These are phyloP conservation scores for Zonotrichia leucophrys DNA, from an alignment of 2,113 vertebrate genomes.

Conservation along the genomic window DNA sequence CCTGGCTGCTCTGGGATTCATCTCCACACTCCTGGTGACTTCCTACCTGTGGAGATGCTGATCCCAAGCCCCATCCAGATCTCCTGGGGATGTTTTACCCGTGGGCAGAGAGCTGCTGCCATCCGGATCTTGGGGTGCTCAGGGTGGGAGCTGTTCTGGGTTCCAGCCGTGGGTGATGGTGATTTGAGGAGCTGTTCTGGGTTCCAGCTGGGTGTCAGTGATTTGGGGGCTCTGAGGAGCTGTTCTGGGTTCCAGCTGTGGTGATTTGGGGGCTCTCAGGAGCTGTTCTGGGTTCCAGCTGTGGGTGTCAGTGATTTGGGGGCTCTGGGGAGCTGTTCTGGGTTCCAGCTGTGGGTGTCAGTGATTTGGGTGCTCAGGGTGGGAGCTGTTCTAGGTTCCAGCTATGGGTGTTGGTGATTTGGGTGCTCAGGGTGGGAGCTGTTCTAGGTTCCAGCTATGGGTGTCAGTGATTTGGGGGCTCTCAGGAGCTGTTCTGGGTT, in stretches of 20 bases:
- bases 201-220: neutral
- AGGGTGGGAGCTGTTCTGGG: neutral
- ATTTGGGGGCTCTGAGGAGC: neutral
- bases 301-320: fast-evolving
- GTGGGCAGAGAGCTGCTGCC: neutral
- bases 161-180: fast-evolving
- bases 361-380: neutral
- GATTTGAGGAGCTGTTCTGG: neutral
- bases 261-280: neutral
- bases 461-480: neutral
- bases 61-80: neutral
- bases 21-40: fast-evolving
- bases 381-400: neutral
- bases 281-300: no score
- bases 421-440: no score
- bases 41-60: fast-evolving
- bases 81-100: neutral
- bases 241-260: neutral
- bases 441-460: fast-evolving
- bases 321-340: no score
- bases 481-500: neutral
- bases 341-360: no score
- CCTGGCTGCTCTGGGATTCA: neutral
- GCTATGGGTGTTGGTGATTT: fast-evolving
- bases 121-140: fast-evolving